Base-by-base conservation (phyloP, 2,113 vertebrate species). In the Pterocles gutturalis region DNA sequence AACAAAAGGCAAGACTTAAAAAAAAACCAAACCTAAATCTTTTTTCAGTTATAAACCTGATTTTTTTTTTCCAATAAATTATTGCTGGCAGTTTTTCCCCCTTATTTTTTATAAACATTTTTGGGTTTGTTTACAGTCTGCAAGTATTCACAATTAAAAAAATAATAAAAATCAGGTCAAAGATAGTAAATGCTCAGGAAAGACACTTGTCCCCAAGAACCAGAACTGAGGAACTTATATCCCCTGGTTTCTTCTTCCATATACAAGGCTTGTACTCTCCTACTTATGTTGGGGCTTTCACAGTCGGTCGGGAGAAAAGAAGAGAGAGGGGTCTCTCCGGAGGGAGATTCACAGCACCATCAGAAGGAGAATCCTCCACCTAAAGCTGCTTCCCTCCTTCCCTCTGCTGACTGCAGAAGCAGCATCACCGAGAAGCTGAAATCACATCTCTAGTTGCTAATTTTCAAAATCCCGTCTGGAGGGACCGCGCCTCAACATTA, bases 341-440 rank as follows among this genome's bases (percentile, higher is more conserved):
- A 31, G 72, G 34, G 41, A 70, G 11, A 18, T 60, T 18, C 43
- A 36, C 0, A 0, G 70, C 48, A 34, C 24, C 15, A 2, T 0
- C 19, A 4, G n/a, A 75, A 60, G 54, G 60, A 78, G 51, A 87
- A 87, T n/a, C 4, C 65, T 87, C 29, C 53, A 70, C 73, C 84
- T 70, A 8, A 69, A 95, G 64, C 92, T 43, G 31, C 65, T 87
- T 36, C 57, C 67, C 9, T 7, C 33, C 51, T 72, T 64, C 34
- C 93, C 93, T 71, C 65, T 2, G 0, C 33, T 67, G 82, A 31
- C 38, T 17, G 48, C 48, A 14, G 81, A 16, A 84, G 29, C 17
- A 5, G 48, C 73, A 33, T 49, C 78, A 28, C 38, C 0, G 1
- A 65, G 60, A 17, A 73, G 28, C 69, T 24, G 43, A 66, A 79